A percentile compares a stretch with the other conserved stretches of the same genome.
phyloP scores from a whole-genome alignment of 2,797 vertebrate genomes.

The Meriones psammophilus region DNA sequence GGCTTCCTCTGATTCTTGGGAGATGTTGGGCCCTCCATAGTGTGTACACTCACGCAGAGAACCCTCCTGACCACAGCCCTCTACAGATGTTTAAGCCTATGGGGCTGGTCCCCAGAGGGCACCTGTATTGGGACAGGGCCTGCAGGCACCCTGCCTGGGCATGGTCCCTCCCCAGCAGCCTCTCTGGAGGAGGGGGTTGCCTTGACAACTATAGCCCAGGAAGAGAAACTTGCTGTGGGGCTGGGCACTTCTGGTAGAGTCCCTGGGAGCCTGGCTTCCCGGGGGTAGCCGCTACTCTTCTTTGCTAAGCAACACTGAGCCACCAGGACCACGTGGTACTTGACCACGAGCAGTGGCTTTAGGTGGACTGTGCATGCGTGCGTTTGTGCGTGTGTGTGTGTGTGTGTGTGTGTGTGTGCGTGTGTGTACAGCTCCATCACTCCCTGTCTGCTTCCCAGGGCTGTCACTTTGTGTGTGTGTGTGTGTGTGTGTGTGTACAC shows the following conservation, averaged over 20 bases:
- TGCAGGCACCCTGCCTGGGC: not conserved
- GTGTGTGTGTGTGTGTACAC: not conserved
- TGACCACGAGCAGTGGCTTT: not conserved
- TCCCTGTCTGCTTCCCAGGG: rapidly evolving
- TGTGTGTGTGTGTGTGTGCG: no score
- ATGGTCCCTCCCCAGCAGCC: not conserved
- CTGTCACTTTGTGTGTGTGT: no score
- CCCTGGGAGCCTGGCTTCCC: not conserved
- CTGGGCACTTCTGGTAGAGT: not conserved
- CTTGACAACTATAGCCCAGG: not conserved
- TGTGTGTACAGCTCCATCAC: not conserved
- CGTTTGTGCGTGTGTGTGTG: no score
- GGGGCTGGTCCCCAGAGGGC: not conserved
- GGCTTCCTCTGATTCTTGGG: no score
- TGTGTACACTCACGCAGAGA: no score
- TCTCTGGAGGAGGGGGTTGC: constrained; percentile 40
- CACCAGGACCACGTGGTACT: not conserved
- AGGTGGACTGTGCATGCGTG: no score
- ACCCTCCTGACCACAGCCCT: no score
- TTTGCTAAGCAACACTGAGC: not conserved
- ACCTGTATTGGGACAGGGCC: not conserved
- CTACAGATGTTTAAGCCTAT: no score
- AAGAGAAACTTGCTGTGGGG: not conserved
- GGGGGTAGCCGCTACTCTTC: not conserved
- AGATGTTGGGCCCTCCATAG: no score